Evolutionary conservation across 2,888 invertebrate genomes (phyloP).

Genomic region (Brenthis ino): DNA sequence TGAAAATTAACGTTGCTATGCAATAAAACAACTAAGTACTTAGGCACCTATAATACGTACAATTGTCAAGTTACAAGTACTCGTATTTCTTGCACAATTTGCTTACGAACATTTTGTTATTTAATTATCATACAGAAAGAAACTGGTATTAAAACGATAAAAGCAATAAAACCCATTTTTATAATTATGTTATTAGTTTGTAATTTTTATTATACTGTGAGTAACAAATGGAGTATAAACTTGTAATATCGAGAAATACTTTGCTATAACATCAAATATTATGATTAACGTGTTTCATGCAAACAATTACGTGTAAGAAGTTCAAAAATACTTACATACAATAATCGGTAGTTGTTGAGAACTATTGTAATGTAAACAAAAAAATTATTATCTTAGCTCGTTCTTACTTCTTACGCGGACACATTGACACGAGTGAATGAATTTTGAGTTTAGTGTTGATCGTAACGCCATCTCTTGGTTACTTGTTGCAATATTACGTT

Average conservation of each 20-base stretch:
- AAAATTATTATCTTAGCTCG: constrained; percentile 30
- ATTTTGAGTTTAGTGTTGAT: neutral
- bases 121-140: too few species aligned
- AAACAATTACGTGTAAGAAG: constrained; percentile 12
- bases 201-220: too few species aligned
- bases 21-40: too few species aligned
- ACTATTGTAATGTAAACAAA: constrained; percentile 38
- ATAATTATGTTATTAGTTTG: too few species aligned
- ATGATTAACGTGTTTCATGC: constrained; percentile 12
- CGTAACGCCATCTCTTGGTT: constrained; percentile 24
- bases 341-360: constrained; percentile 33
- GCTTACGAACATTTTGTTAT: too few species aligned
- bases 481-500: neutral
- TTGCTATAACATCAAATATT: constrained; percentile 5
- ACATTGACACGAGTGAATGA: constrained; percentile 28
- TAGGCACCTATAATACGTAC: too few species aligned
- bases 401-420: constrained; percentile 19
- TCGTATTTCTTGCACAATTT: too few species aligned
- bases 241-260: neutral
- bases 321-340: constrained; percentile 29
- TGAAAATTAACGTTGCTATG: too few species aligned
- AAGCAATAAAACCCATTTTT: too few species aligned
- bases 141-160: too few species aligned
- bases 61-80: too few species aligned
- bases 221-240: neutral